phyloP scores from a whole-genome alignment of 2,888 invertebrate species.

The Antheraea yamamai region DNA sequence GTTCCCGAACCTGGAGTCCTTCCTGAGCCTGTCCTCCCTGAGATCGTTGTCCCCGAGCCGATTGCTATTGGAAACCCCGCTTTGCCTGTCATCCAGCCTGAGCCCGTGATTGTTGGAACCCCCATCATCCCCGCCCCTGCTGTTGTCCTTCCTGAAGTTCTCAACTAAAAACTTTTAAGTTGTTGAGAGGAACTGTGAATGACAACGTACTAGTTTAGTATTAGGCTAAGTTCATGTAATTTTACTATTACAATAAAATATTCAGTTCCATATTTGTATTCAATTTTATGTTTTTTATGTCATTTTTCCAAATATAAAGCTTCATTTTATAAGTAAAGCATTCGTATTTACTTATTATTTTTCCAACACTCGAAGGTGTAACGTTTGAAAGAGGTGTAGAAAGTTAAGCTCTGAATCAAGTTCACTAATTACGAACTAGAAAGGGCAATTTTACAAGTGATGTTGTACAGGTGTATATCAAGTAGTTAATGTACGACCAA shows the following conservation, averaged over 20 bases:
- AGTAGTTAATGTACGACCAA: no score
- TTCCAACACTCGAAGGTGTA: no score
- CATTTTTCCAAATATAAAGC: neutral
- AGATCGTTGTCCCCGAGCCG: slow-evolving; percentile 29
- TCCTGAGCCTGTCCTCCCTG: slow-evolving; percentile 27
- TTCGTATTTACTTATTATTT: no score
- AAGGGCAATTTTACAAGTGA: no score
- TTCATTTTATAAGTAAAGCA: no score
- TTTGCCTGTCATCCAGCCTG: slow-evolving; percentile 26
- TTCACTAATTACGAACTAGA: no score
- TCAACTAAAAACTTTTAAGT: slow-evolving; percentile 31
- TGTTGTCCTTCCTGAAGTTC: slow-evolving; percentile 33
- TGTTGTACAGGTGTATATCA: no score
- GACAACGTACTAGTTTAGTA: slow-evolving; percentile 11
- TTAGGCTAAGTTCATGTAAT: slow-evolving; percentile 18
- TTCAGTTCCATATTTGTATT: slow-evolving; percentile 14
- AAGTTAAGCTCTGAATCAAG: no score
- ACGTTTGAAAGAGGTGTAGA: no score
- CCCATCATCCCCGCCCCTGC: slow-evolving; percentile 27
- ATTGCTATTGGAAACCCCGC: slow-evolving; percentile 26
- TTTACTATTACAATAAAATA: slow-evolving; percentile 15
- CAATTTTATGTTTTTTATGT: neutral
- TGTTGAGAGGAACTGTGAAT: slow-evolving; percentile 22
- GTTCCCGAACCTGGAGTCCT: slow-evolving; percentile 25
- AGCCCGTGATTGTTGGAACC: slow-evolving; percentile 24